Evolutionary conservation across 2,888 invertebrate genomes (phyloP).

Genomic region (Ophion ventricosus): DNA sequence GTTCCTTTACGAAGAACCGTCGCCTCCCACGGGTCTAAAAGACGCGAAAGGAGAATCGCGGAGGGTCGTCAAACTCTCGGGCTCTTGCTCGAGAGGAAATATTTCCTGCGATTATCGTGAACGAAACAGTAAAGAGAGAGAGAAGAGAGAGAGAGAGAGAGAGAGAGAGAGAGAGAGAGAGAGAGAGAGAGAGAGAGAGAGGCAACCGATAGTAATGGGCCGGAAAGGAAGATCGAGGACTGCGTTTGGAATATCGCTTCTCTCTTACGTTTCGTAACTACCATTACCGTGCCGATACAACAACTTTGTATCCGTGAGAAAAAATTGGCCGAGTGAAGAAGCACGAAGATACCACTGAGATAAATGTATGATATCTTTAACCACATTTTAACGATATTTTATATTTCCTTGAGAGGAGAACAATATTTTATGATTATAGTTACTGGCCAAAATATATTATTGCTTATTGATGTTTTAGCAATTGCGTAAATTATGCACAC

Average conservation of each 20-base stretch:
- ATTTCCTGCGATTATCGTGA: slow-evolving; percentile 65
- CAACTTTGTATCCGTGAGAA: slow-evolving; percentile 8
- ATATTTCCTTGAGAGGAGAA: too few relatives aligned
- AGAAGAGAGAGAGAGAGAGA: slow-evolving; percentile 9
- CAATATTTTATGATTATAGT: too few relatives aligned
- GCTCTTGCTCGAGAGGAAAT: slow-evolving; percentile 51
- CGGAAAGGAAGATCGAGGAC: slow-evolving; percentile 53
- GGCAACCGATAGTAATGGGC: slow-evolving; percentile 61
- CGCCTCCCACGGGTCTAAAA: slow-evolving; percentile 14
- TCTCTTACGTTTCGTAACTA: slow-evolving; percentile 35
- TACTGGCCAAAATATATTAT: too few relatives aligned
- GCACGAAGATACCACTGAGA: background rate
- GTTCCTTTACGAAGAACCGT: slow-evolving; percentile 6
- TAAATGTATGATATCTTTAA: too few relatives aligned
- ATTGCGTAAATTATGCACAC: too few relatives aligned
- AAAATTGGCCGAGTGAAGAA: background rate
- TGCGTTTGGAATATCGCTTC: slow-evolving; percentile 40
- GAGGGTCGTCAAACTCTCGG: slow-evolving; percentile 60
- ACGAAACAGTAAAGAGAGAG: slow-evolving; percentile 23
- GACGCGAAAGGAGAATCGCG: slow-evolving; percentile 7
- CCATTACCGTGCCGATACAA: background rate
- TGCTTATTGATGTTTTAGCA: too few relatives aligned
- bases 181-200: slow-evolving; percentile 5
- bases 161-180: slow-evolving; percentile 13
- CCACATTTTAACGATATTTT: too few relatives aligned